Conservation (phyloP, 2,888 invertebrate species). For the Minunthozetes semirufus region DNA sequence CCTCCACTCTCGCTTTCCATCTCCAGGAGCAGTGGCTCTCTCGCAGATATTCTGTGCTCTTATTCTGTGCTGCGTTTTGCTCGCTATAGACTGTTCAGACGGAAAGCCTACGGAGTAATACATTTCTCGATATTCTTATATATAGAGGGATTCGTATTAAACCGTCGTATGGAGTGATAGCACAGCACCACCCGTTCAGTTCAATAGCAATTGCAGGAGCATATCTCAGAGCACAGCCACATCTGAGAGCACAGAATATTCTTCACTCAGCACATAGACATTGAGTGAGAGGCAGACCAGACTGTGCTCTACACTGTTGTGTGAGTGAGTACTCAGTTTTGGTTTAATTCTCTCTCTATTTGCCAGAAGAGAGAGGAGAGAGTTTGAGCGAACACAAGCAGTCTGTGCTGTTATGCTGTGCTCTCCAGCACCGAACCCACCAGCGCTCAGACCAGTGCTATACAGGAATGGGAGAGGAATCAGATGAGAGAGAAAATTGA, state of each 20-base stretch:
- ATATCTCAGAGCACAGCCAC: no score
- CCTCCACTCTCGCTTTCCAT: background rate
- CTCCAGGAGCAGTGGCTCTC: background rate
- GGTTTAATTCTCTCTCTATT: constrained; percentile 4
- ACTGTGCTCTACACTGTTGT: background rate
- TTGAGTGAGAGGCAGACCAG: background rate
- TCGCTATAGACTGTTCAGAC: no score
- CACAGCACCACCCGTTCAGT: no score
- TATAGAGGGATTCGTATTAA: no score
- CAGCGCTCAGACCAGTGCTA: background rate
- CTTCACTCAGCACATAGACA: background rate
- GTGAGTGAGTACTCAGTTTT: background rate
- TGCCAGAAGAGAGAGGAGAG: background rate
- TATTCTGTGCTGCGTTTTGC: background rate
- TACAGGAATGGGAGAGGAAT: no score
- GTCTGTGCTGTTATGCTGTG: background rate
- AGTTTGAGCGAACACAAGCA: no score
- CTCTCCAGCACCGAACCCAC: background rate
- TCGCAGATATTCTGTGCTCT: background rate
- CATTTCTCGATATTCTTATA: no score
- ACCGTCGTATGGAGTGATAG: no score
- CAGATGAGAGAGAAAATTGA: no score
- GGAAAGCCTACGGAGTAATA: no score
- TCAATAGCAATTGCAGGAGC: no score
- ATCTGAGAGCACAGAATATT: no score